A percentile compares a stretch with the other conserved stretches of the same genome.
phyloP scores from a whole-genome alignment of 2,113 vertebrate genomes.

The Garra rufa region DNA sequence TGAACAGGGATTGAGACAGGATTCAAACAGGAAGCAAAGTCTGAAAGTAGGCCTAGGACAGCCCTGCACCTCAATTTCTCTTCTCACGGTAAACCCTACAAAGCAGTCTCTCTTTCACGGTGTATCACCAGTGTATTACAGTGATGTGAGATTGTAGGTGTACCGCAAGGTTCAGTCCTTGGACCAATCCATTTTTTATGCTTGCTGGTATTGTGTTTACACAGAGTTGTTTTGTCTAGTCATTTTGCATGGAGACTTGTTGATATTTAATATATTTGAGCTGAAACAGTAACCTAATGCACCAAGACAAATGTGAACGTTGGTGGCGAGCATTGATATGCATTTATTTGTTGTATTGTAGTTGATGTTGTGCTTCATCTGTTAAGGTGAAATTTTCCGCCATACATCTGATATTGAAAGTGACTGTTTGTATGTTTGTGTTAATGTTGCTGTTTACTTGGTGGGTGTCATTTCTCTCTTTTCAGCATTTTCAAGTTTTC shows the following conservation, averaged over 20 bases:
- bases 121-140: slow-evolving; percentile 61
- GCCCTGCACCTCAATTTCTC: slow-evolving; percentile 79
- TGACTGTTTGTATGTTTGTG: slow-evolving; percentile 14
- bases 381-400: slow-evolving; percentile 28
- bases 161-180: slow-evolving; percentile 59
- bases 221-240: slow-evolving; percentile 51
- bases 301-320: background rate
- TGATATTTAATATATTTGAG: slow-evolving; percentile 28
- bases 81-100: slow-evolving; percentile 74
- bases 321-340: background rate
- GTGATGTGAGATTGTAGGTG: slow-evolving; percentile 65
- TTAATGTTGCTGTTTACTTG: slow-evolving; percentile 15
- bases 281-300: background rate
- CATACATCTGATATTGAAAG: slow-evolving; percentile 46
- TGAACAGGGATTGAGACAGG: slow-evolving; percentile 65
- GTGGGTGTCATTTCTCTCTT: slow-evolving; percentile 49
- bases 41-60: slow-evolving; percentile 77
- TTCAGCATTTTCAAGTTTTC: slow-evolving; percentile 37
- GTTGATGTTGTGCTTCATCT: slow-evolving; percentile 43
- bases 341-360: slow-evolving; percentile 6
- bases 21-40: slow-evolving; percentile 72
- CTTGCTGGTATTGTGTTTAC: slow-evolving; percentile 65
- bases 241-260: slow-evolving; percentile 67
- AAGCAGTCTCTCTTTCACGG: slow-evolving; percentile 50
- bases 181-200: slow-evolving; percentile 61